Base-by-base conservation (phyloP, 2,888 invertebrate genomes). In the Omphaloscelis lunosa region DNA sequence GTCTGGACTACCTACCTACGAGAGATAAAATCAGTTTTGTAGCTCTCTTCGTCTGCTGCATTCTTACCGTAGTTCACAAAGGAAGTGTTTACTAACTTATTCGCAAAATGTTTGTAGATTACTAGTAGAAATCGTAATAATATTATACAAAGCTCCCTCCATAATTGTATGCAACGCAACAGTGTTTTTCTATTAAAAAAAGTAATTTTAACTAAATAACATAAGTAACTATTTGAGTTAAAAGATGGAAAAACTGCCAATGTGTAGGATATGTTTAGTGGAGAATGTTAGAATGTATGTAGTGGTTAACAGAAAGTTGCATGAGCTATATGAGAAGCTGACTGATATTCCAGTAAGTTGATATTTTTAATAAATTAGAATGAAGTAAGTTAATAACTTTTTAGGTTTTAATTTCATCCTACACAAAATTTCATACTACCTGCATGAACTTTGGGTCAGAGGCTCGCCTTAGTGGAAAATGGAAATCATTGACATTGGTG, bases 211-310 rank as follows among this genome's bases (percentile, higher is more conserved):
- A 56, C 4, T n/a, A 56, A 1, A 11, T n/a, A n/a, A 51, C 15
- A 12, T 34, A 34, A 34, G 51, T 51, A 7, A 20, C 20, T 51
- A 53, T 23, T 20, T 29, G 23, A 34, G 20, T 23, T 61, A 5
- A 61, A 61, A 34, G 6, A 62, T 62, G 61, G 61, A 62, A 62
- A 62, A 62, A 34, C 34, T 62, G 34, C 61, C 61, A 34, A 29
- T 62, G 20, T 62, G 61, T 34, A 62, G 61, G 34, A 62, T 62
- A 62, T 62, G 61, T 34, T 34, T 62, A 34, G 61, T 62, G 34
- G 20, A 62, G 61, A 62, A 62, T 34, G 61, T 62, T 23, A 23
- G 34, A 11, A 62, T 62, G 61, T 34, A 11, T 23, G 20, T 62
- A 2, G 34, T 62, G 11, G 34, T 34, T 23, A 34, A 62, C 34